Conservation (phyloP, 2,113 vertebrate genomes). For the Salvelinus fontinalis region DNA sequence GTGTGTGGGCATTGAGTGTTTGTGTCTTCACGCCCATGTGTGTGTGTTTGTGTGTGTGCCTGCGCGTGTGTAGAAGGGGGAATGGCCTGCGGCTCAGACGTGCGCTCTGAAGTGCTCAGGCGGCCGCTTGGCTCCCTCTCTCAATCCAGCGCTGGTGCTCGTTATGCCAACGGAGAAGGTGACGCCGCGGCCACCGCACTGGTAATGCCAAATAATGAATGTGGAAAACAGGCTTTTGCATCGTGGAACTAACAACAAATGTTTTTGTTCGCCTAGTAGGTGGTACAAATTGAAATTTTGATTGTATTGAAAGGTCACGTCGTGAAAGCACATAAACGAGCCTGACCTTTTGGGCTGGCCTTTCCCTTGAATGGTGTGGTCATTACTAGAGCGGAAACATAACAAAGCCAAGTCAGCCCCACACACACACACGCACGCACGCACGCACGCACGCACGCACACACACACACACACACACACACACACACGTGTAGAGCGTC, state of each 20-base stretch:
- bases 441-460: neutral
- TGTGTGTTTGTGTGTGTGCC: slow-evolving; percentile 32
- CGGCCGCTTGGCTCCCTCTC: too few species aligned
- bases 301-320: slow-evolving; percentile 38
- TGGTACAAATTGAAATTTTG: slow-evolving; percentile 32
- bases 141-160: too few species aligned
- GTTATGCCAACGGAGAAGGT: too few species aligned
- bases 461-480: neutral
- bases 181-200: too few species aligned
- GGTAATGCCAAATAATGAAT: slow-evolving; percentile 10
- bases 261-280: slow-evolving; percentile 21
- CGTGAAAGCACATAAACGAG: slow-evolving; percentile 30
- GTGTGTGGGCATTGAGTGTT: slow-evolving; percentile 35
- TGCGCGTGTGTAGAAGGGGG: too few species aligned
- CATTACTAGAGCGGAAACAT: neutral
- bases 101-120: too few species aligned
- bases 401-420: neutral
- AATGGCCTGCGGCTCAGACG: too few species aligned
- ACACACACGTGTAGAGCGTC: too few species aligned
- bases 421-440: neutral
- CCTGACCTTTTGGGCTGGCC: slow-evolving; percentile 33
- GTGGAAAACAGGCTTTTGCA: slow-evolving; percentile 4
- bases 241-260: slow-evolving; percentile 16
- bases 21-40: slow-evolving; percentile 53
- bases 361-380: slow-evolving; percentile 8